Evolutionary conservation across 2,888 invertebrate species (phyloP).

Genomic region (Amiota communis): DNA sequence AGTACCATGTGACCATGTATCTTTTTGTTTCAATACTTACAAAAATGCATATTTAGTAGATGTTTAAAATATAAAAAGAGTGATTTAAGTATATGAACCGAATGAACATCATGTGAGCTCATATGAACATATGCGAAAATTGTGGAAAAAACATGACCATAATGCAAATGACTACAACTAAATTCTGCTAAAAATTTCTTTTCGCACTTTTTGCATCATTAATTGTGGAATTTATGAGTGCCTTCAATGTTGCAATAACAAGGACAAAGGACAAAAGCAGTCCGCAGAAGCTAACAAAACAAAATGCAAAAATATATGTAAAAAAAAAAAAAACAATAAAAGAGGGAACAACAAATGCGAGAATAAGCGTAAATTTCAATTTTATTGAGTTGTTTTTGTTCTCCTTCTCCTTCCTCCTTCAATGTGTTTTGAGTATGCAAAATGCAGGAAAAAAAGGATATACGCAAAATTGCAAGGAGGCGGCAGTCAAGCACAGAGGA

Average conservation of each 20-base stretch:
- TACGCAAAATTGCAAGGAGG: background rate
- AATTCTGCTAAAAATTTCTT: slow-evolving; percentile 52
- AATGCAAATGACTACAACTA: slow-evolving; percentile 26
- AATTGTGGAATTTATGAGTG: slow-evolving; percentile 71
- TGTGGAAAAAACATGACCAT: background rate
- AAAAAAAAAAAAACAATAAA: background rate
- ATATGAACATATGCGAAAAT: slow-evolving; percentile 16
- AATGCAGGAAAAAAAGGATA: background rate
- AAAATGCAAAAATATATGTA: background rate
- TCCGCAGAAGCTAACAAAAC: background rate
- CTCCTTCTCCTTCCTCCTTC: background rate
- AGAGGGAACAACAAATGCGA: background rate
- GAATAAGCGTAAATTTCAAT: slow-evolving; percentile 25
- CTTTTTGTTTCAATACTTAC: background rate
- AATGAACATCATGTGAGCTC: background rate
- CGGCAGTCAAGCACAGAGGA: slow-evolving; percentile 20
- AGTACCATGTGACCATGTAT: too few relatives aligned
- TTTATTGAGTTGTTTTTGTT: slow-evolving; percentile 23
- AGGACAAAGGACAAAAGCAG: background rate
- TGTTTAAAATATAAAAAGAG: background rate
- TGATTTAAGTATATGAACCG: background rate
- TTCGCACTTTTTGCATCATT: slow-evolving; percentile 71
- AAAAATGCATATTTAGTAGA: background rate
- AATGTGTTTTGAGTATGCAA: slow-evolving; percentile 7
- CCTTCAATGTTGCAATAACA: slow-evolving; percentile 5